These are phyloP conservation scores for Priocnemis perturbator DNA, from an alignment of 2,888 invertebrate species.

Conservation along the genomic window DNA sequence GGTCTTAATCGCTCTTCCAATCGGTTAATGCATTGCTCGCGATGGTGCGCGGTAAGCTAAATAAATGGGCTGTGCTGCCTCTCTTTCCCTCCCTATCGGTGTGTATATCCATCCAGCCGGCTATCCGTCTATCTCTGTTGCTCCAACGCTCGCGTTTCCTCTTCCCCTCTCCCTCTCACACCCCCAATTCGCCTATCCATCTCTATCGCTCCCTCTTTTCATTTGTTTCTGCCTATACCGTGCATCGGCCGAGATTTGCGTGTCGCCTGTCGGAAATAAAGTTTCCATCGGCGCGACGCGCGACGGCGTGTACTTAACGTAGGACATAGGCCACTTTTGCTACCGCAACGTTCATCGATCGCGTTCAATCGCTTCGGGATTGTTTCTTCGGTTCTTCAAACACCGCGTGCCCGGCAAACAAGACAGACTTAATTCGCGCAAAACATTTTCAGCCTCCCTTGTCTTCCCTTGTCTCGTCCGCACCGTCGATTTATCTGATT, in stretches of 20 bases:
- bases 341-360: not conserved
- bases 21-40: slow-evolving; percentile 57
- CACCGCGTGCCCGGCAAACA: not conserved
- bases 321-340: too few relatives aligned
- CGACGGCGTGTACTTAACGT: slow-evolving; percentile 25
- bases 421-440: not conserved
- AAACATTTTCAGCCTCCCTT: not conserved
- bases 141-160: slow-evolving; percentile 2
- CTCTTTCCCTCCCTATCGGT: slow-evolving; percentile 1
- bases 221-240: slow-evolving; percentile 30
- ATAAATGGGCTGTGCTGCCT: slow-evolving; percentile 46
- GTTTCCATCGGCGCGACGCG: slow-evolving; percentile 20
- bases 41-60: slow-evolving; percentile 51
- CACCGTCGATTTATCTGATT: slow-evolving; percentile 64
- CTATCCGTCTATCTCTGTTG: too few relatives aligned
- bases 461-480: not conserved
- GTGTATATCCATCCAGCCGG: not conserved
- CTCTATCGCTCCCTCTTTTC: slow-evolving; percentile 13
- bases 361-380: too few relatives aligned
- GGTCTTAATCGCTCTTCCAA: slow-evolving; percentile 58
- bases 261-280: slow-evolving; percentile 33
- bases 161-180: not conserved
- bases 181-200: slow-evolving; percentile 1
- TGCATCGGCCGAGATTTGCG: slow-evolving; percentile 28
- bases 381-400: too few relatives aligned